Percentiles rank a stretch among this genome's conserved stretches.
These are phyloP conservation scores for Seriola dumerili DNA, from an alignment of 2,113 vertebrate species.

Conservation along the genomic window DNA sequence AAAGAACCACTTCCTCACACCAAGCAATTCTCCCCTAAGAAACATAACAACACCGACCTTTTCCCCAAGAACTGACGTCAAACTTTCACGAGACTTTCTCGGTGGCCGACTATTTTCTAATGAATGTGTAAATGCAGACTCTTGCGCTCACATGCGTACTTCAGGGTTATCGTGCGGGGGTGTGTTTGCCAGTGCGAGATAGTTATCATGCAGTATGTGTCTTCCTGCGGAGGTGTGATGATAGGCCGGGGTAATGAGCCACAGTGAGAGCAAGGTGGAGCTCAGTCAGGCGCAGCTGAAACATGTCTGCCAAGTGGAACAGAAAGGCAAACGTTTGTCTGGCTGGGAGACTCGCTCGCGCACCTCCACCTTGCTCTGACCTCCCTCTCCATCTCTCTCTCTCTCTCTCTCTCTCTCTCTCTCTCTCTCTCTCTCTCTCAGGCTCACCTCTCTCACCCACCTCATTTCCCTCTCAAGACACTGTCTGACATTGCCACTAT, in stretches of 20 bases:
- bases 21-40: not conserved
- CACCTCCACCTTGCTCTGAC: conserved; percentile 46
- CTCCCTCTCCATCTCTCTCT: conserved; percentile 12
- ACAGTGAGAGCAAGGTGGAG: conserved; percentile 69
- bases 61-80: not conserved
- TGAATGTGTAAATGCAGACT: conserved; percentile 7
- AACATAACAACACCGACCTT: not conserved
- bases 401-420: conserved; percentile 18
- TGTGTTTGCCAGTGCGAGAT: not conserved
- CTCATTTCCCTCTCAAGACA: conserved; percentile 26
- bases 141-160: conserved; percentile 4
- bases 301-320: conserved; percentile 69
- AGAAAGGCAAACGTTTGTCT: conserved; percentile 68
- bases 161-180: conserved; percentile 1
- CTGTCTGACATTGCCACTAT: conserved; percentile 31
- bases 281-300: conserved; percentile 70
- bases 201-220: conserved; percentile 57
- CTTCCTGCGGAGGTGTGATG: conserved; percentile 58
- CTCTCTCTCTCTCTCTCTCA: conserved; percentile 15
- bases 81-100: conserved; percentile 17
- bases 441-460: conserved; percentile 26
- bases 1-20: not conserved
- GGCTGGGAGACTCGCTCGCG: conserved; percentile 34
- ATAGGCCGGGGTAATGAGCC: conserved; percentile 76
- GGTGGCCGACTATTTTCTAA: conserved; percentile 13